Percentiles rank a stretch among this genome's conserved stretches.
phyloP scores from a whole-genome alignment of 2,797 vertebrate genomes.

The Amblyraja radiata region DNA sequence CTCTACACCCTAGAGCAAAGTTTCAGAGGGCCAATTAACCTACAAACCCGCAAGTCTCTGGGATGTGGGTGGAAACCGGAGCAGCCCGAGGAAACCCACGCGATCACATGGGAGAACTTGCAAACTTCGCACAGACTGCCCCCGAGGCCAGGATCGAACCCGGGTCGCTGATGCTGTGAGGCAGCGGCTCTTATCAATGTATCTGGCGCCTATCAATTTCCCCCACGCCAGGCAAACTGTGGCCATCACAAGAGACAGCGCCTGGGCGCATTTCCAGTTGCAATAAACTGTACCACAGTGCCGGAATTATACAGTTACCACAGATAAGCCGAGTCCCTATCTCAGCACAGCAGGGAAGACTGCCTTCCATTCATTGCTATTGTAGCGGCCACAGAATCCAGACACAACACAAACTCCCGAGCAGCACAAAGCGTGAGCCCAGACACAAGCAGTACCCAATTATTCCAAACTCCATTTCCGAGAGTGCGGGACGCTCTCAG shows the following conservation, averaged over 20 bases:
- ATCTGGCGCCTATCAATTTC: neutral
- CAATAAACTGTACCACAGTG: neutral
- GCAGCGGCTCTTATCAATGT: too few species aligned
- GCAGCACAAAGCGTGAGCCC: constrained; percentile 13
- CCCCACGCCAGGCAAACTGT: neutral
- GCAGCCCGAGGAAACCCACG: too few species aligned
- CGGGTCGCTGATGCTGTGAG: too few species aligned
- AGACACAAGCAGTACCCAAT: constrained; percentile 17
- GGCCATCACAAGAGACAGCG: neutral
- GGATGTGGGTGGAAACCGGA: too few species aligned
- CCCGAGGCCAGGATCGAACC: too few species aligned
- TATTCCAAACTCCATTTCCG: neutral
- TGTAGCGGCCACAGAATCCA: neutral
- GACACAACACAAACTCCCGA: constrained; percentile 15
- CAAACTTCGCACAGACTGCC: too few species aligned
- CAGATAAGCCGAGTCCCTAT: neutral
- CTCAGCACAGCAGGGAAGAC: neutral
- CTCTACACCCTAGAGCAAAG: too few species aligned
- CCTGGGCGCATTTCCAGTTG: neutral
- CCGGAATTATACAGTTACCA: neutral
- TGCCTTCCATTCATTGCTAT: neutral
- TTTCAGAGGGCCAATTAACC: too few species aligned
- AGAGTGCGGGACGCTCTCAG: neutral
- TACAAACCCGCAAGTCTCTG: too few species aligned
- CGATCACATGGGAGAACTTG: too few species aligned